Evolutionary conservation across 2,113 vertebrate genomes (phyloP).

Genomic region (Electrona antarctica): DNA sequence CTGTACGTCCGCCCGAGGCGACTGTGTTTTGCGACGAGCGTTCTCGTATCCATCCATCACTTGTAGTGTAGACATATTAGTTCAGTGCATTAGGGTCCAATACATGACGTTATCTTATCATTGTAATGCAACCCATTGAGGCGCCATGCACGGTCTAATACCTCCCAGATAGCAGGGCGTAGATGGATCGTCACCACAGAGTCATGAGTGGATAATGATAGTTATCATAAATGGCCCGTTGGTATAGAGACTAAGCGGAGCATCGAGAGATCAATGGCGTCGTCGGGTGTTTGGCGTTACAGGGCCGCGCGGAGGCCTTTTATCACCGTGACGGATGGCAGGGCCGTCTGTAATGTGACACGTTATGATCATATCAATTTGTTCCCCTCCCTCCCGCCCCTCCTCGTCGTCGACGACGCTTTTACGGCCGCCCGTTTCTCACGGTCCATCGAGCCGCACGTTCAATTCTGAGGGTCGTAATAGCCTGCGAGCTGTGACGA

Average conservation of each 20-base stretch:
- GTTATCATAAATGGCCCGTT: conserved; percentile 64
- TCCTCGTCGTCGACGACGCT: conserved; percentile 72
- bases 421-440: conserved; percentile 63
- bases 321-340: conserved; percentile 76
- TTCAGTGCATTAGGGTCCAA: conserved; percentile 30
- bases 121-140: conserved; percentile 8
- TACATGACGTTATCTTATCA: conserved; percentile 33
- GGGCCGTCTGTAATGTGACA: conserved; percentile 72
- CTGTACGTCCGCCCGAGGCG: too few relatives aligned
- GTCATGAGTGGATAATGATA: conserved; percentile 60
- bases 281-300: conserved; percentile 38
- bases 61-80: conserved; percentile 22
- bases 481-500: conserved; percentile 52
- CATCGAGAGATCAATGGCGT: conserved; percentile 64
- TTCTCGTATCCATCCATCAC: too few relatives aligned
- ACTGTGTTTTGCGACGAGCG: too few relatives aligned
- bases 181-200: conserved; percentile 42
- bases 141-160: neutral
- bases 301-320: conserved; percentile 63
- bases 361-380: conserved; percentile 79
- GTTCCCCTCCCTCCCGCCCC: conserved; percentile 64
- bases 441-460: conserved; percentile 54
- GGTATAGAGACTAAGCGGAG: conserved; percentile 59
- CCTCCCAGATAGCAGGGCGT: neutral
- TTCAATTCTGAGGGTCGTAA: conserved; percentile 64